Conservation (phyloP, 2,888 invertebrate species). For the Drosophila gaucha region DNA sequence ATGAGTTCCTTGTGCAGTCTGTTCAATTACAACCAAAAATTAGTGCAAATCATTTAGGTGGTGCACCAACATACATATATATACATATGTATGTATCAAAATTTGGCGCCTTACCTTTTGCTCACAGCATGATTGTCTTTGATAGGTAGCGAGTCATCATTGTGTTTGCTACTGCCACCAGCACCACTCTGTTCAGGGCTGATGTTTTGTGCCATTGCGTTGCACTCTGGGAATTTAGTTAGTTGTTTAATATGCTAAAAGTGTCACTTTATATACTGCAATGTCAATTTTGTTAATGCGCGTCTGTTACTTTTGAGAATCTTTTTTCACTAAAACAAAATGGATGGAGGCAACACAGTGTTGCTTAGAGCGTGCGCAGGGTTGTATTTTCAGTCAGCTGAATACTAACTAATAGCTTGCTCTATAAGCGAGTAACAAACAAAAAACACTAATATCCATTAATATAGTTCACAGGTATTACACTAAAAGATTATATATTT, state of each 20-base stretch:
- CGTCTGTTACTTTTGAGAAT: conserved; percentile 65
- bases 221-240: conserved; percentile 59
- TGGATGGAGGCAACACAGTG: conserved; percentile 65
- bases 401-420: conserved; percentile 27
- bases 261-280: conserved; percentile 50
- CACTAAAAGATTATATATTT: neutral
- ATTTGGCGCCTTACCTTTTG: conserved; percentile 89
- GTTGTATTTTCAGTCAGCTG: conserved; percentile 60
- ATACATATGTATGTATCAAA: conserved; percentile 33
- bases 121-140: conserved; percentile 95
- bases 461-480: neutral
- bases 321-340: conserved; percentile 79
- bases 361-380: conserved; percentile 66
- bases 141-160: conserved; percentile 91
- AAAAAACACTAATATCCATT: neutral
- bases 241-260: conserved; percentile 35
- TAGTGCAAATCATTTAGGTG: conserved; percentile 38
- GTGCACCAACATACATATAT: conserved; percentile 2
- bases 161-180: conserved; percentile 91
- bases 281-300: conserved; percentile 65
- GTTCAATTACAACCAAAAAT: conserved; percentile 35
- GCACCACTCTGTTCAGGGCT: conserved; percentile 91
- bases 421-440: conserved; percentile 16
- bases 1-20: conserved; percentile 95
- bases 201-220: conserved; percentile 93